A percentile compares a stretch with the other conserved stretches of the same genome.
Evolutionary conservation across 1,140 invertebrate genomes (phyloP).

Genomic region (Drosophila sucinea): DNA sequence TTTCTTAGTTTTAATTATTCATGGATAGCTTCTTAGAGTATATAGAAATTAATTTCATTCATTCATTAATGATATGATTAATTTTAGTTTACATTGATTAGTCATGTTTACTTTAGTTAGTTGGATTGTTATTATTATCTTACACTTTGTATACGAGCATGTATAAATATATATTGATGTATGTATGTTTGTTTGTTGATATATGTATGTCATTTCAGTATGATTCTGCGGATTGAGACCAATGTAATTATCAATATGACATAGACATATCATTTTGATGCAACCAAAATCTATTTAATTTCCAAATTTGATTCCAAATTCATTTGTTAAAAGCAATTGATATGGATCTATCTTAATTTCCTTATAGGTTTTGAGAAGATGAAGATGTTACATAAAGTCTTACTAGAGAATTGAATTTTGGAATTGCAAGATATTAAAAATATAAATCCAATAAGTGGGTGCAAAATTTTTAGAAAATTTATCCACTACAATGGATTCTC

Average conservation of each 20-base stretch:
- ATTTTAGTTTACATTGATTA: constrained; percentile 59
- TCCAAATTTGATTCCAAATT: background rate
- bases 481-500: background rate
- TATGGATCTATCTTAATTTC: no score
- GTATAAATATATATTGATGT: constrained; percentile 46
- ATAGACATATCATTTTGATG: no score
- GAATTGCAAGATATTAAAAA: no score
- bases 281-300: no score
- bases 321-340: no score
- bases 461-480: background rate
- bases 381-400: no score
- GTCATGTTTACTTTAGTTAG: constrained; percentile 1
- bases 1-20: constrained; percentile 45
- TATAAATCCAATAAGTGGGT: no score
- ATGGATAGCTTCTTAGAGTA: constrained; percentile 33
- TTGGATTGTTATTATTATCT: constrained; percentile 65
- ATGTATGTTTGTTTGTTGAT: constrained; percentile 34
- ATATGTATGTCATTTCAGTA: constrained; percentile 43
- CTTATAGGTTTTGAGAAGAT: no score
- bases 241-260: background rate
- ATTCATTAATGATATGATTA: constrained; percentile 73
- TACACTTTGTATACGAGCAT: constrained; percentile 75
- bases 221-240: background rate
- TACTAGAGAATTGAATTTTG: no score
- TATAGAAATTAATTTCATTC: constrained; percentile 40